phyloP scores from a whole-genome alignment of 1,140 invertebrate species.

The Bombus waltoni region DNA sequence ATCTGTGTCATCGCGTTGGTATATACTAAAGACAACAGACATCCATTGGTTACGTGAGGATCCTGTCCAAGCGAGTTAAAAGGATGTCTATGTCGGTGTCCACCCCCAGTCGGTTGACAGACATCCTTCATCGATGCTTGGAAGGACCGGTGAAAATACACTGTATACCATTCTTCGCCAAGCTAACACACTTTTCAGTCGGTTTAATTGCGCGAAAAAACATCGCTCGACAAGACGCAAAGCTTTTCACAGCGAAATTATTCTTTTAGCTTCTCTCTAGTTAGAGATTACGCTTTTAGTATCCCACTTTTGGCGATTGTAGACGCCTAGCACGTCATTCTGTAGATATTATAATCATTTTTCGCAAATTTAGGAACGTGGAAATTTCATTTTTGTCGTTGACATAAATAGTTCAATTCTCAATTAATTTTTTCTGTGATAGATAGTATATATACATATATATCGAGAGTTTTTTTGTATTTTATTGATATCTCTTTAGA shows the following conservation, averaged over 20 bases:
- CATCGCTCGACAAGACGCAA: slow-evolving; percentile 23
- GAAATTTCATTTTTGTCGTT: not conserved
- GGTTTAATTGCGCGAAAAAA: slow-evolving; percentile 44
- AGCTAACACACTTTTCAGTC: slow-evolving; percentile 12
- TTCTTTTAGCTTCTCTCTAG: too few relatives aligned
- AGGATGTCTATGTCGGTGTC: slow-evolving; percentile 35
- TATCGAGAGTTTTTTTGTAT: not conserved
- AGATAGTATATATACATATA: too few relatives aligned
- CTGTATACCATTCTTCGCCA: not conserved
- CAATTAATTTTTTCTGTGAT: not conserved
- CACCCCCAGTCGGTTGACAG: slow-evolving; percentile 48
- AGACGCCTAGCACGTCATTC: not conserved
- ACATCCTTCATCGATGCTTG: slow-evolving; percentile 37
- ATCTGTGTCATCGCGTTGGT: slow-evolving; percentile 48
- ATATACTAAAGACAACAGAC: slow-evolving; percentile 26
- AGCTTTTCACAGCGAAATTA: not conserved
- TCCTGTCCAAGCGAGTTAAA: slow-evolving; percentile 48
- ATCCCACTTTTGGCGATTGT: not conserved
- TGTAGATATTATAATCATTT: not conserved
- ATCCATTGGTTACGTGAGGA: slow-evolving; percentile 4
- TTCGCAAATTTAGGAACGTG: not conserved
- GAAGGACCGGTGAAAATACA: not conserved
- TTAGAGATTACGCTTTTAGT: not conserved
- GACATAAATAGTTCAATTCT: not conserved
- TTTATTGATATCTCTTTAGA: not conserved